These are phyloP conservation scores for Zoanthus sociatus DNA, from an alignment of 92 coral and sea anemone species.

Conservation along the genomic window DNA sequence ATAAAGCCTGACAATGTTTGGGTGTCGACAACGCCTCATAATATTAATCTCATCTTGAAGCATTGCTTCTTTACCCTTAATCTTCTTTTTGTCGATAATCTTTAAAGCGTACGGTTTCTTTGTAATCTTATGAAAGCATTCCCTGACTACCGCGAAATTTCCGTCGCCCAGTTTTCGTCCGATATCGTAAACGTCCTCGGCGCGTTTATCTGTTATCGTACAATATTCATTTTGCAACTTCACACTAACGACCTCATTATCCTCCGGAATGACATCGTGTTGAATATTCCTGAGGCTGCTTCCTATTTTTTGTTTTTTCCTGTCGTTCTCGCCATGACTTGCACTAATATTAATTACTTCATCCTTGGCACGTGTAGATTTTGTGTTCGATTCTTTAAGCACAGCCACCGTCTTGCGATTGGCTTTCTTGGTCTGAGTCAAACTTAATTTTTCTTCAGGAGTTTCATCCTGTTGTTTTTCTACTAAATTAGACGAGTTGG, in stretches of 20 bases:
- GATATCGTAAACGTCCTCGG: slow-evolving; percentile 87
- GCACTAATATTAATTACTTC: neutral
- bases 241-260: slow-evolving; percentile 45
- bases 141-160: slow-evolving; percentile 94
- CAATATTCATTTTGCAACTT: slow-evolving; percentile 70
- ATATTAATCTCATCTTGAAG: slow-evolving; percentile 91
- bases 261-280: slow-evolving; percentile 49
- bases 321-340: slow-evolving; percentile 18
- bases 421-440: neutral
- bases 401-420: slow-evolving; percentile 1
- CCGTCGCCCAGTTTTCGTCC: slow-evolving; percentile 98
- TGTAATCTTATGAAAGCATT: slow-evolving; percentile 81
- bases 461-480: slow-evolving; percentile 55
- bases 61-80: slow-evolving; percentile 94
- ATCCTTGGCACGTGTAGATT: slow-evolving; percentile 5
- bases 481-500: slow-evolving; percentile 62
- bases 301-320: slow-evolving; percentile 35
- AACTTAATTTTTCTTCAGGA: slow-evolving; percentile 23
- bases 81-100: slow-evolving; percentile 91
- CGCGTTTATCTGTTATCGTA: slow-evolving; percentile 77
- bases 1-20: slow-evolving; percentile 86
- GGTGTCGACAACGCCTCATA: slow-evolving; percentile 92
- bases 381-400: neutral
- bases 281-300: slow-evolving; percentile 43
- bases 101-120: slow-evolving; percentile 88